Evolutionary conservation across 2,797 vertebrate genomes (phyloP), one percentile per base, ranked within the genome.

Genomic region (Ctenosaura bakeri): DNA sequence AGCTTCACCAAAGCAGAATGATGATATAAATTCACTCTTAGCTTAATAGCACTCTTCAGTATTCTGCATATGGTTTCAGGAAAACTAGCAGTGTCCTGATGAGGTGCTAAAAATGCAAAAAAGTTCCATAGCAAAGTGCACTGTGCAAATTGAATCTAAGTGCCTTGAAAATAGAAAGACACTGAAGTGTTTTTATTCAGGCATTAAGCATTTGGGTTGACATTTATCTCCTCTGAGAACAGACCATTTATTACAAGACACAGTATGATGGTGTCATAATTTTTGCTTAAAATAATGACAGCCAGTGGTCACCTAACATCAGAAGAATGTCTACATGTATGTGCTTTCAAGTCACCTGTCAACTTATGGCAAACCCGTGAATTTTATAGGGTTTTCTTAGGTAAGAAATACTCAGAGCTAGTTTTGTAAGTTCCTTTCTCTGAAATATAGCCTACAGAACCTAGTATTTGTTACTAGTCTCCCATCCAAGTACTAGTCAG

Each of bases 131-230:
- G 38, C 52, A 87, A 82, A 50, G 79, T 79, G 35, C 42, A 46
- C 52, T 83, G 62, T 71, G 73, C 59, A 89, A 89, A 89, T 89
- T 32, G 88, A 35, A 89, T 78, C 64, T 50, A 62, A 91, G 80
- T 89, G 50, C 71, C 79, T 86, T 78, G 84, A 89, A 87, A 83
- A 89, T n/a, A 76, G 35, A 79, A 83, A 83, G 79, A 71, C 62
- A 59, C 59, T n/a, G 12, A 35, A 69, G 79, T 87, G 38, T 74
- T 87, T 86, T 86, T 86, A 69, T 24, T 87, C 71, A 56, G 35
- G 26, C 50, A 87, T 91, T 89, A 87, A 89, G 62, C 54, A 83
- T 76, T 32, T 87, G 50, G 38, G 35, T 38, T 87, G 71, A 71
- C 50, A 78, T 87, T 79, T 22, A 83, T 86, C 64, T 83, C 78